Evolutionary conservation across 2,113 vertebrate genomes (phyloP).

Genomic region (Corynorhinus townsendii): DNA sequence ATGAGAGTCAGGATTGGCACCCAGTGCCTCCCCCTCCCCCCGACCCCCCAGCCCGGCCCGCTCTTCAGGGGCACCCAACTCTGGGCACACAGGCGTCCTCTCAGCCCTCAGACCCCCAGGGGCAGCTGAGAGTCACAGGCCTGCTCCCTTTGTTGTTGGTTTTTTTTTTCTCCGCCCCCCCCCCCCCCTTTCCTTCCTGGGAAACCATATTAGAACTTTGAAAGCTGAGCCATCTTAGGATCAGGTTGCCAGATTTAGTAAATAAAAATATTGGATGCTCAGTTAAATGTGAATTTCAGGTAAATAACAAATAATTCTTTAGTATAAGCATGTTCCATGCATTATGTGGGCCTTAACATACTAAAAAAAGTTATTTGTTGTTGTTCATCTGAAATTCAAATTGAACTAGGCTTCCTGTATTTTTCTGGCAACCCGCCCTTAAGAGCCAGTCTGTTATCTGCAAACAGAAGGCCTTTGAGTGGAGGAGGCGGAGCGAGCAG

Average conservation of each 20-base stretch:
- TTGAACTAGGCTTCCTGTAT: neutral
- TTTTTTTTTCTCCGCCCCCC: neutral
- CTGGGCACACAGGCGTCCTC: neutral
- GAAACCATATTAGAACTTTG: conserved; percentile 33
- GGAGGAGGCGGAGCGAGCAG: neutral
- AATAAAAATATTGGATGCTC: neutral
- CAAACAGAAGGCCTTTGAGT: neutral
- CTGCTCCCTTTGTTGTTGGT: neutral
- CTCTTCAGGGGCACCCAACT: neutral
- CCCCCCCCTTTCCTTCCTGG: neutral
- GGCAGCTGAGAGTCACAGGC: neutral
- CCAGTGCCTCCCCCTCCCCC: too few relatives aligned
- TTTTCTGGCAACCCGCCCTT: neutral
- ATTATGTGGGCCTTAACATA: neutral
- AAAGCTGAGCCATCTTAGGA: neutral
- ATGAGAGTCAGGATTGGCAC: neutral
- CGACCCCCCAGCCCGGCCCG: neutral
- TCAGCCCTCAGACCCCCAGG: neutral
- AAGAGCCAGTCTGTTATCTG: neutral
- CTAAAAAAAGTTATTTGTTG: neutral
- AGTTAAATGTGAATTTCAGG: neutral
- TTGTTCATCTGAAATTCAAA: neutral
- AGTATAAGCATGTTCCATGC: neutral
- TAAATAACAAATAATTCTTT: neutral
- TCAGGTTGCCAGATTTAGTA: neutral